phyloP scores from a whole-genome alignment of 2,113 vertebrate genomes.

The Rhynchopsitta pachyrhyncha region DNA sequence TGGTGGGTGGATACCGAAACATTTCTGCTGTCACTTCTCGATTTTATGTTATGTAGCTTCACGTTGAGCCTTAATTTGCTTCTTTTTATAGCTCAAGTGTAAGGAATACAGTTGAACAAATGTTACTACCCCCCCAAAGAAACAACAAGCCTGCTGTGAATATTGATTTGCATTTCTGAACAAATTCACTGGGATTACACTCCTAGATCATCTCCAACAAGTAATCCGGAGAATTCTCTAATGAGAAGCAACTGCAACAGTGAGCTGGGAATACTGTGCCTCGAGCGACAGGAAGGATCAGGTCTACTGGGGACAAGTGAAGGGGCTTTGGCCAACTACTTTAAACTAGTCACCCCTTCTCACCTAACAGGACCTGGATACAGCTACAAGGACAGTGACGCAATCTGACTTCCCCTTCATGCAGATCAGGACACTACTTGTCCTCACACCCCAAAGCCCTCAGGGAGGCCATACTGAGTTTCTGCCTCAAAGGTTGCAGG shows the following conservation, averaged over 20 bases:
- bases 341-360: neutral
- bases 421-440: neutral
- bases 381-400: fast-evolving
- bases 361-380: fast-evolving
- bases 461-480: neutral
- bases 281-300: fast-evolving
- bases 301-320: neutral
- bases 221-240: neutral
- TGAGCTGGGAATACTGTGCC: neutral
- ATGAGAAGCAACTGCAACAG: neutral
- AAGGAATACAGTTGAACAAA: constrained; percentile 32
- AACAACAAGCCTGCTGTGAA: neutral
- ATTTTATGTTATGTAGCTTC: constrained; percentile 13
- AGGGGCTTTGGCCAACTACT: neutral
- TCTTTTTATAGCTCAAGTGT: constrained; percentile 38
- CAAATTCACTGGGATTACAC: neutral
- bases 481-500: neutral
- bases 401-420: neutral
- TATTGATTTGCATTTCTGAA: constrained; percentile 23
- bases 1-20: neutral
- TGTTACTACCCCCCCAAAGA: neutral
- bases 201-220: neutral
- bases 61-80: neutral
- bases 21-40: constrained; percentile 13
- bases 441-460: neutral